Evolutionary conservation across 1,140 invertebrate species (phyloP), one percentile per base, ranked within the genome.

Genomic region (Pararge aegeria): DNA sequence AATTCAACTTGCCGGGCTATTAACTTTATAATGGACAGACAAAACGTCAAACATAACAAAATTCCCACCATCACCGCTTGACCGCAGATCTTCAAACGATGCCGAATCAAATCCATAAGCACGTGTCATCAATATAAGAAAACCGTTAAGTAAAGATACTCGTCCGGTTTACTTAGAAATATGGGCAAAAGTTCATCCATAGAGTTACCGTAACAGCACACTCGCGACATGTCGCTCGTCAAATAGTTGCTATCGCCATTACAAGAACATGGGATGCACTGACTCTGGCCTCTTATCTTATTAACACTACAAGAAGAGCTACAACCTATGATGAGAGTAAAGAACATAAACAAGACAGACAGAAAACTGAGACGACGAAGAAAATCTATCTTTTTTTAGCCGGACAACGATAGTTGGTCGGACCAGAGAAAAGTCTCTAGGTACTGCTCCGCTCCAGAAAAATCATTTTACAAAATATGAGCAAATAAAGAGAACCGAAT

Each of bases 81-180:
- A 18, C 38, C 18, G 19, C 20, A 20, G 44, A 21, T 46, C 18
- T 21, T 46, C 44, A 46, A 46, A 46, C 44, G 46, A 44, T 15
- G 15, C 42, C 42, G 51, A 61, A 61, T 61, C 40, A 55, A 55
- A 50, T 46, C 50, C 30, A 12, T 54, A 49, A 61, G 46, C 60
- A 52, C 52, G 59, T 64, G 70, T 30, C 44, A 63, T 64, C 59
- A 60, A 52, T 64, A 74, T 66, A 21, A 66, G 61, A 66, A 75
- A 68, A 60, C 75, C 66, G 75, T 74, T 78, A 77, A 59, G 46
- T 63, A 74, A 72, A 68, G 29, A 44, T 10, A 38, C 16, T 68
- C 65, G 46, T 74, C 71, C 75, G 71, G 71, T 73, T 73, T 68
- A 70, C 68, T 64, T 65, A 19, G 56, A 68, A 61, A 55, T 53